Evolutionary conservation across 1,140 invertebrate genomes (phyloP).

Genomic region (Leptinotarsa texana): DNA sequence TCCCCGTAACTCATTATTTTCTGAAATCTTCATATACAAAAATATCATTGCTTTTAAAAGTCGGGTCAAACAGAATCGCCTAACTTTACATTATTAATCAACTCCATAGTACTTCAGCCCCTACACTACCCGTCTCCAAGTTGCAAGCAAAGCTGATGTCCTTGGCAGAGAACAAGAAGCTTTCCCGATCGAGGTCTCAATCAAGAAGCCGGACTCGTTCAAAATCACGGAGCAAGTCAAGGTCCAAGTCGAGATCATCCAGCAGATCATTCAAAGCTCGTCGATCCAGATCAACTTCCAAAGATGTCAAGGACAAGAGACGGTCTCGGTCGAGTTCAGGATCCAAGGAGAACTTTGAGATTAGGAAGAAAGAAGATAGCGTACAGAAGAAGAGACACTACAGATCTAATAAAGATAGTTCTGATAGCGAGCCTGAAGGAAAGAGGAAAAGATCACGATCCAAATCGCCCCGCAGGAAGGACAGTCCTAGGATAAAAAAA

Average conservation of each 20-base stretch:
- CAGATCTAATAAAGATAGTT: slow-evolving; percentile 80
- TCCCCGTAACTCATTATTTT: too few species aligned
- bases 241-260: slow-evolving; percentile 55
- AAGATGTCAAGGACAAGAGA: slow-evolving; percentile 46
- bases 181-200: slow-evolving; percentile 52
- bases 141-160: slow-evolving; percentile 66
- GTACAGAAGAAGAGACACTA: slow-evolving; percentile 84
- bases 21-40: too few species aligned
- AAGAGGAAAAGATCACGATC: slow-evolving; percentile 52
- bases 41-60: background rate
- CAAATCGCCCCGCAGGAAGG: slow-evolving; percentile 53
- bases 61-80: background rate
- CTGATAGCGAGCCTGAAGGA: slow-evolving; percentile 61
- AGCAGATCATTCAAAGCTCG: slow-evolving; percentile 37
- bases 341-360: slow-evolving; percentile 70
- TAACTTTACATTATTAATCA: slow-evolving; percentile 13
- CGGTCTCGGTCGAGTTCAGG: slow-evolving; percentile 51
- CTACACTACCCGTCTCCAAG: slow-evolving; percentile 59
- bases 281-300: slow-evolving; percentile 41
- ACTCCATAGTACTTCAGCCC: slow-evolving; percentile 53
- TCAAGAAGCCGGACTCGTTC: slow-evolving; percentile 46
- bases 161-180: slow-evolving; percentile 58
- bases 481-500: slow-evolving; percentile 46
- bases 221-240: slow-evolving; percentile 47
- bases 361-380: slow-evolving; percentile 75